phyloP scores from a whole-genome alignment of 2,888 invertebrate genomes.

The Himalopsyche japonica region DNA sequence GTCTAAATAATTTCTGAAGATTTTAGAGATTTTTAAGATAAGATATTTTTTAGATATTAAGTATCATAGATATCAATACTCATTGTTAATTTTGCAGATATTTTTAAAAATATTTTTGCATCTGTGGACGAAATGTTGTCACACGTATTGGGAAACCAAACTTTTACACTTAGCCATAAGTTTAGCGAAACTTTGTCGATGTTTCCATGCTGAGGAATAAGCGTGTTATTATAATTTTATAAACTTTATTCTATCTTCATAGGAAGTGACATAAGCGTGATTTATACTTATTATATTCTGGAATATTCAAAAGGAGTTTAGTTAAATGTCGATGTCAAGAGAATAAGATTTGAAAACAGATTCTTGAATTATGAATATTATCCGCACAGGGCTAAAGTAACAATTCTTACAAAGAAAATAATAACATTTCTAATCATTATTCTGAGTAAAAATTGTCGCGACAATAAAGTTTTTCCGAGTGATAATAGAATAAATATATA shows the following conservation, averaged over 20 bases:
- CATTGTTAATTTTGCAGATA: too few species aligned
- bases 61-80: too few species aligned
- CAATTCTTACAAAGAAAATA: too few species aligned
- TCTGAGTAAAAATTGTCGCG: too few species aligned
- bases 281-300: neutral
- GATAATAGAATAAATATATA: too few species aligned
- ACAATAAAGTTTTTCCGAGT: too few species aligned
- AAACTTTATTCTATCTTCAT: neutral
- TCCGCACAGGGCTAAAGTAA: too few species aligned
- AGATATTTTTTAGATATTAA: too few species aligned
- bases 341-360: neutral
- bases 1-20: too few species aligned
- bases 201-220: conserved; percentile 18
- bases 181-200: conserved; percentile 15
- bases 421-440: too few species aligned
- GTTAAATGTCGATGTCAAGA: neutral
- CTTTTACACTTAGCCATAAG: conserved; percentile 5
- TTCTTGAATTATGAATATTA: neutral
- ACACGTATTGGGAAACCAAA: neutral
- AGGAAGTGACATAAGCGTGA: neutral
- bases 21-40: too few species aligned
- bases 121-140: neutral
- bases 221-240: conserved; percentile 20
- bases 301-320: neutral
- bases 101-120: too few species aligned